These are phyloP conservation scores for Drosophila eohydei DNA, from an alignment of 2,888 invertebrate species.

Conservation along the genomic window DNA sequence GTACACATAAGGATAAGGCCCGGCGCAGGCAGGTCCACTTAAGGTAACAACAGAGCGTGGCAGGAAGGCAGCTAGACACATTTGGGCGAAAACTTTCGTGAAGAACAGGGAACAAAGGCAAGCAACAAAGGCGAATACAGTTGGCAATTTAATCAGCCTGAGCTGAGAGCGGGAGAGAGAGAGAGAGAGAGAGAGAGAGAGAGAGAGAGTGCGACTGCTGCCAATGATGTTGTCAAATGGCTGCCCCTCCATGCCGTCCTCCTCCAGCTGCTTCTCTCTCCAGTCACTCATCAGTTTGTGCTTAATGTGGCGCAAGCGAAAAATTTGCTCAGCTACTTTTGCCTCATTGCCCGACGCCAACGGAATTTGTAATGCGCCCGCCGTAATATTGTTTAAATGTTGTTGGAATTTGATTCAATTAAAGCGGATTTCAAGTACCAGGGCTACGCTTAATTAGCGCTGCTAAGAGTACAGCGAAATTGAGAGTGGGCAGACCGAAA, in stretches of 20 bases:
- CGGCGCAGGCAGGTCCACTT: conserved; percentile 63
- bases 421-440: conserved; percentile 64
- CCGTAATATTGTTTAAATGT: conserved; percentile 64
- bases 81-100: conserved; percentile 59
- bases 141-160: conserved; percentile 73
- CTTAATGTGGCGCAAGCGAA: conserved; percentile 73
- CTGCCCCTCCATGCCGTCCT: conserved; percentile 25
- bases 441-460: conserved; percentile 69
- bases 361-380: conserved; percentile 65
- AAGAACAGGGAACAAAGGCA: conserved; percentile 62
- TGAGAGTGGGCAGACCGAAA: conserved; percentile 7
- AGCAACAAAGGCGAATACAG: conserved; percentile 58
- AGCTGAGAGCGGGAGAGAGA: conserved; percentile 2
- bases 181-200: not conserved
- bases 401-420: conserved; percentile 67
- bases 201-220: conserved; percentile 41
- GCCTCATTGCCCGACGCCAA: conserved; percentile 57
- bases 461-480: conserved; percentile 9
- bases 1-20: conserved; percentile 36
- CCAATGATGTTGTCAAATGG: conserved; percentile 76
- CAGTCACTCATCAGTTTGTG: conserved; percentile 42
- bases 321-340: conserved; percentile 61
- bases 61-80: conserved; percentile 67
- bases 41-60: conserved; percentile 56
- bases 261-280: not conserved